Evolutionary conservation across 2,113 vertebrate genomes (phyloP), one percentile per base, ranked within the genome.

Genomic region (Platycercus adscitus): DNA sequence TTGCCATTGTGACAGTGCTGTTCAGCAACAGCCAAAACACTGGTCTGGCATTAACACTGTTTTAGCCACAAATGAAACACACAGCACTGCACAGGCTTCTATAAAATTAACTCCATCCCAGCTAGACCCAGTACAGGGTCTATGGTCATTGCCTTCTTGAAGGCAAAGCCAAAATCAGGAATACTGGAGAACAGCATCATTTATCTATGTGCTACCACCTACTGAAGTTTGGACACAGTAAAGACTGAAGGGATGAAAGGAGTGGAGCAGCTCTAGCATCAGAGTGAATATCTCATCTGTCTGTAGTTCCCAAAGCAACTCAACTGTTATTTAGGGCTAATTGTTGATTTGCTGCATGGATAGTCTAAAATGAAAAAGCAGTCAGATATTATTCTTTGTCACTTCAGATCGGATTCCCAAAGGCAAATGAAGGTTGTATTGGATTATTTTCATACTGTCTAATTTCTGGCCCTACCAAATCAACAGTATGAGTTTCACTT

Each of bases 291-390:
- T 7, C 24, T 91, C 41, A 46, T 73, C 60, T 63, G 43, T 28
- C 44, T 76, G 26, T 25, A 44, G 68, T 25, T 79, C 43, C 26
- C 3, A 12, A 61, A 76, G 39, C 46, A 76, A n/a, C 24, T 60
- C 69, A 44, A 4, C 43, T 91, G 43, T 61, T 87, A 41, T 37
- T 68, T 78, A 75, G 20, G 35, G 17, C 13, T 97, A 88, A 81
- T 76, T 86, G 52, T 81, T 91, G 72, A 89, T 64, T 90, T 88
- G 44, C 55, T 92, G 88, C 92, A 79, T 41, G 65, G 26, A 71
- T 78, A 56, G 2, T 81, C 76, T 83, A 89, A 89, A 94, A 91
- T 78, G 29, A 43, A 95, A 95, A 93, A 95, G 19, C 39, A 82
- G 76, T 19, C 6, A 13, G 76, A 43, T 86, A 64, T 63, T 87